Base-by-base conservation (phyloP, 2,888 invertebrate genomes). In the Lochmaea crataegi region DNA sequence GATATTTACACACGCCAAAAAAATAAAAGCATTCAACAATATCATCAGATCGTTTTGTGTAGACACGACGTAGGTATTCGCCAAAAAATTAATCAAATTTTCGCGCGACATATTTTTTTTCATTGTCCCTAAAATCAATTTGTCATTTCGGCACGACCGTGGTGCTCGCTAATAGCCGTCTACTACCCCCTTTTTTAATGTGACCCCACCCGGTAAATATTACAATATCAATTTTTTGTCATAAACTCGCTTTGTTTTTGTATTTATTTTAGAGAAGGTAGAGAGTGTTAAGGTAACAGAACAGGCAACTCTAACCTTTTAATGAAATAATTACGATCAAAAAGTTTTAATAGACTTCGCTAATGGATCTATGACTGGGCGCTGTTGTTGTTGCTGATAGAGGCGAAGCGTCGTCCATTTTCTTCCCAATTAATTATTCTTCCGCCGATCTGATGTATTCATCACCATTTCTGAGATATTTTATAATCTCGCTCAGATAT, bases 281-380 rank as follows among this genome's bases (percentile, higher is more conserved):
- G 9, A 38, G 32, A 32, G 32, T 32, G 32, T 5, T 32, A 38
- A 38, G 32, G 1, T 7, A 38, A 38, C 32, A 38, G 42, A 69
- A 42, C 42, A 16, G 18, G 51, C 22, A 38, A 10, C 56, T 60
- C 22, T 26, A n/a, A n/a, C 38, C 26, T 26, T 45, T 64, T 70
- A 70, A 70, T 70, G 69, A 64, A 64, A 64, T 70, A 70, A 70
- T 57, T 42, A 64, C 57, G 69, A 70, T 70, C 69, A 45, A 64
- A 70, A 64, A 70, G 69, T 70, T 70, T 70, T 64, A 70, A 70
- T 70, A 64, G 69, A 70, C 56, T 64, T 70, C 26, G 9, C 56
- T 69, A 69, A 69, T 69, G 69, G 51, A 64, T 53, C 64, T 69
- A 64, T 45, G 69, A 56, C 18, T 60, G 2, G 14, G 38, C 38